Conservation (phyloP, 2,113 vertebrate genomes). For the Ailurus styani region DNA sequence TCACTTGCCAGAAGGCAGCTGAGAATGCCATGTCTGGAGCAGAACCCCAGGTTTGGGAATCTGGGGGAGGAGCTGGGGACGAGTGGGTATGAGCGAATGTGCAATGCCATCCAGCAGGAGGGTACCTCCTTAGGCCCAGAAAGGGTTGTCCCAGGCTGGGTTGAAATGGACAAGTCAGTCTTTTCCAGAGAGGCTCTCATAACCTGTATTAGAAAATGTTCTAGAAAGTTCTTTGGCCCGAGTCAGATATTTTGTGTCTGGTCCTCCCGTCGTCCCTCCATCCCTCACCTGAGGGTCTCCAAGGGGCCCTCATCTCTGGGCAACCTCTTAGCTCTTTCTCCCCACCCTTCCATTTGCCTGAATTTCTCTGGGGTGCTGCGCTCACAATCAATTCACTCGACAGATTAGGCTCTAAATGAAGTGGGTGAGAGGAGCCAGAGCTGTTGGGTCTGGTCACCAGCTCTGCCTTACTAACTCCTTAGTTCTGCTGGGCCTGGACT, state of each 20-base stretch:
- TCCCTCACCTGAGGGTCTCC: background rate
- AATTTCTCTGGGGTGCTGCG: background rate
- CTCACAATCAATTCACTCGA: background rate
- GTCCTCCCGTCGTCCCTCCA: background rate
- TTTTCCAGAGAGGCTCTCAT: background rate
- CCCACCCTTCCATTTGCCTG: background rate
- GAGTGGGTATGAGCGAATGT: background rate
- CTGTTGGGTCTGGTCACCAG: background rate
- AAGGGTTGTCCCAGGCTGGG: background rate
- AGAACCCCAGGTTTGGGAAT: background rate
- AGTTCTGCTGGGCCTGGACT: background rate
- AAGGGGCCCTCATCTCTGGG: background rate
- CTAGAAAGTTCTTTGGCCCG: background rate
- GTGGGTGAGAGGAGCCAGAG: background rate
- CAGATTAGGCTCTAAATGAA: background rate
- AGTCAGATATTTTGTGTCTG: background rate
- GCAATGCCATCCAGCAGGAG: background rate
- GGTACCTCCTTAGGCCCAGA: background rate
- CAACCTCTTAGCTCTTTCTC: fast-evolving
- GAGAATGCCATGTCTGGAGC: background rate
- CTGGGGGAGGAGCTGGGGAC: background rate
- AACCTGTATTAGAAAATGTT: background rate
- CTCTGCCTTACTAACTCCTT: background rate
- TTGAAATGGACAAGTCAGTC: background rate
- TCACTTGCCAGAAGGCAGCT: background rate